These are phyloP conservation scores for Tyrannus savana DNA, from an alignment of 2,113 vertebrate species.

Conservation along the genomic window DNA sequence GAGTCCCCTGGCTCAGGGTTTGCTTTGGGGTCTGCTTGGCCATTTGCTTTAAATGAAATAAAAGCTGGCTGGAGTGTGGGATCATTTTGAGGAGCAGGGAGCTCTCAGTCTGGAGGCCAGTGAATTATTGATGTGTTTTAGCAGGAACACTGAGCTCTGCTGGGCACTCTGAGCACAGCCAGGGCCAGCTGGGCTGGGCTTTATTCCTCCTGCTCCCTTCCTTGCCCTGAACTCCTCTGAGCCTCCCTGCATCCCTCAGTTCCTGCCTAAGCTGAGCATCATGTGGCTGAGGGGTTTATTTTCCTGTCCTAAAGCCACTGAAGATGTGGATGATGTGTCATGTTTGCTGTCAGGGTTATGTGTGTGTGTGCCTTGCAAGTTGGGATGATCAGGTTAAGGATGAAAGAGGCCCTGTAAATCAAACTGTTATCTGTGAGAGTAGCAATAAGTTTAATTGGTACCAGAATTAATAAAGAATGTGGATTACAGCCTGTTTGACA, in stretches of 20 bases:
- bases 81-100: neutral
- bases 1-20: neutral
- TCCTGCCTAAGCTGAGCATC: neutral
- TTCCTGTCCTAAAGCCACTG: neutral
- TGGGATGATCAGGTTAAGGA: neutral
- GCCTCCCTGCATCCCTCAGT: neutral
- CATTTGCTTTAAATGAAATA: neutral
- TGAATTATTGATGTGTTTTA: constrained; percentile 22
- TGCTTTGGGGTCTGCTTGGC: neutral
- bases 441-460: neutral
- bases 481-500: neutral
- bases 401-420: neutral
- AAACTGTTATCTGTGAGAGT: neutral
- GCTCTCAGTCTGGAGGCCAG: neutral
- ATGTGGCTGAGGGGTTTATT: neutral
- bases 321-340: neutral
- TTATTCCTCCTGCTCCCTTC: neutral
- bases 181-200: neutral
- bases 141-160: neutral
- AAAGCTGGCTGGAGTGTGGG: neutral
- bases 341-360: neutral
- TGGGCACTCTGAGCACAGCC: neutral
- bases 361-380: neutral
- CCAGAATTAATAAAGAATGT: neutral
- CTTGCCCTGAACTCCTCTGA: neutral